A percentile compares a stretch with the other conserved stretches of the same genome.
Evolutionary conservation across 1,140 invertebrate species (phyloP).

Genomic region (Arctopsyche grandis): DNA sequence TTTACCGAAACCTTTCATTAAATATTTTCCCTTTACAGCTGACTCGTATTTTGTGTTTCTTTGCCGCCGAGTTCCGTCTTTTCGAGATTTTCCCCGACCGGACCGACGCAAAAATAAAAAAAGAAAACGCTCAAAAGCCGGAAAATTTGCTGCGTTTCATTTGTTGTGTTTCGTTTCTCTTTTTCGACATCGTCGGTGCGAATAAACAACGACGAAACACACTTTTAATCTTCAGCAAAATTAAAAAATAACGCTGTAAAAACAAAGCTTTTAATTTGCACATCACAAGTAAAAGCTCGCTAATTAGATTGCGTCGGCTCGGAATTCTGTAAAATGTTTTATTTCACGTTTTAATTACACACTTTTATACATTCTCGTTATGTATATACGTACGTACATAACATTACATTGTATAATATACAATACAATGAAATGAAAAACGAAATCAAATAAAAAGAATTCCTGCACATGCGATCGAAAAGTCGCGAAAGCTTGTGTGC

Average conservation of each 20-base stretch:
- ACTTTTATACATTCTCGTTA: neutral
- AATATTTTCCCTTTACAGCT: conserved; percentile 47
- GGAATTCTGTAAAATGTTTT: neutral
- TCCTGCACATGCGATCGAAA: conserved; percentile 4
- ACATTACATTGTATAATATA: no score
- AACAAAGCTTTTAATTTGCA: conserved; percentile 15
- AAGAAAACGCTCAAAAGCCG: conserved; percentile 14
- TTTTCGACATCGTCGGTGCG: neutral
- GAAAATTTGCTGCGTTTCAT: conserved; percentile 6
- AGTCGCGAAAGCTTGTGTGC: neutral
- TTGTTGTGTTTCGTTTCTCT: neutral
- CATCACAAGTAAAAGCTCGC: neutral
- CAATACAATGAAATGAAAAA: no score
- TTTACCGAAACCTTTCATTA: conserved; percentile 48
- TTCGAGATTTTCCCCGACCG: conserved; percentile 29
- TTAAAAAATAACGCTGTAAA: conserved; percentile 12
- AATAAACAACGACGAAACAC: conserved; percentile 10
- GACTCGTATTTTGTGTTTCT: conserved; percentile 33
- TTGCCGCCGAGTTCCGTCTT: conserved; percentile 26
- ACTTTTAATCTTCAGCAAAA: conserved; percentile 22
- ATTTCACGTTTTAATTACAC: conserved; percentile 4
- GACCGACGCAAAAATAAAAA: neutral
- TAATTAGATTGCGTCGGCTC: conserved; percentile 23
- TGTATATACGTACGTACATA: neutral
- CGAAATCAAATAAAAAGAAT: neutral